A percentile compares a stretch with the other conserved stretches of the same genome.
Conservation (phyloP, 2,113 vertebrate species). For the Plestiodon gilberti region DNA sequence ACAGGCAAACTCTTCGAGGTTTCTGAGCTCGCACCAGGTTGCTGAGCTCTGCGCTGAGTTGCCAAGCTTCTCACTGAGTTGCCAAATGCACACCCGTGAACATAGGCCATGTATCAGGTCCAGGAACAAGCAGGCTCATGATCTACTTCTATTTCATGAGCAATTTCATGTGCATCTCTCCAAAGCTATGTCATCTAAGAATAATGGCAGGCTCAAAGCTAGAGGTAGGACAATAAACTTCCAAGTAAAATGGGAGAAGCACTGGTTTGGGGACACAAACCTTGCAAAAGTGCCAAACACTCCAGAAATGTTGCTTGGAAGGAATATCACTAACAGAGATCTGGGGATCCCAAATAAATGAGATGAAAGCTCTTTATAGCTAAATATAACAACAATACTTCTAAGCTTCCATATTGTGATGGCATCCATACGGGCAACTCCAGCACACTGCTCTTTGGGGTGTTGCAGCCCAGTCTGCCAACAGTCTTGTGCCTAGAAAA, state of each 20-base stretch:
- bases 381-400: neutral
- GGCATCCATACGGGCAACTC: neutral
- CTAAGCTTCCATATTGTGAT: neutral
- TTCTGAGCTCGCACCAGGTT: too few relatives aligned
- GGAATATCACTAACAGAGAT: neutral
- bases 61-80: too few relatives aligned
- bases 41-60: too few relatives aligned
- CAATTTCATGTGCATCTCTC: neutral
- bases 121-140: neutral
- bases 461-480: neutral
- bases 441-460: neutral
- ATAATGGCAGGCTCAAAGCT: neutral
- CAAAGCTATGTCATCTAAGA: neutral
- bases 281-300: neutral
- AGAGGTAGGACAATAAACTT: neutral
- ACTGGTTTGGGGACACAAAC: neutral
- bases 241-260: neutral
- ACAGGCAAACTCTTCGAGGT: too few relatives aligned
- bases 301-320: neutral
- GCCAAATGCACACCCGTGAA: too few relatives aligned
- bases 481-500: neutral
- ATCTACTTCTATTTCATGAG: neutral
- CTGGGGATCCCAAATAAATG: neutral
- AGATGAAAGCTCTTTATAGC: neutral
- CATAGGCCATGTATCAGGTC: too few relatives aligned